Percentiles rank a stretch among this genome's conserved stretches.
These are phyloP conservation scores for Poecile montanus DNA, from an alignment of 2,797 vertebrate species.

Conservation along the genomic window DNA sequence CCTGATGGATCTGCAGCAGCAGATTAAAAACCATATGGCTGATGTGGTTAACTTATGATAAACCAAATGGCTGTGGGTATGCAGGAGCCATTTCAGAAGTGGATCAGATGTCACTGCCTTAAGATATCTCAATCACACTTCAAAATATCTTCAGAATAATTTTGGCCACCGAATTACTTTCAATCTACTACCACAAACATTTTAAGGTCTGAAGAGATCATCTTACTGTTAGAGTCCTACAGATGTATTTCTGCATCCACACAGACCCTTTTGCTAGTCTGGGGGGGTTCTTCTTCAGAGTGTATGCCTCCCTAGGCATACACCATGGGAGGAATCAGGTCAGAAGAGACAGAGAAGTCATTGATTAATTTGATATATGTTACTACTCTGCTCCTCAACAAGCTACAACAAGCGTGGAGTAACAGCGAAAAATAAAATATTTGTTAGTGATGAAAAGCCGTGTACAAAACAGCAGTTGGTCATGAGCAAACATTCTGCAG, in stretches of 20 bases:
- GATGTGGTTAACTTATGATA: background rate
- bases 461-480: constrained; percentile 48
- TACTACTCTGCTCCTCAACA: background rate
- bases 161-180: background rate
- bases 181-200: background rate
- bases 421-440: constrained; percentile 36
- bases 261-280: background rate
- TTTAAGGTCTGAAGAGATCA: background rate
- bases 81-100: constrained; percentile 1
- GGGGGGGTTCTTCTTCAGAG: background rate
- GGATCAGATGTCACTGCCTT: background rate
- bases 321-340: background rate
- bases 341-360: background rate
- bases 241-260: background rate
- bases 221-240: background rate
- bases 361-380: background rate
- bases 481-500: constrained; percentile 40
- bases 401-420: background rate
- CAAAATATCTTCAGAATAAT: background rate
- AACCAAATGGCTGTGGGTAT: background rate
- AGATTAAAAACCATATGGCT: constrained; percentile 12
- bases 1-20: background rate
- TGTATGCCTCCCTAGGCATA: background rate
- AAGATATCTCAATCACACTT: background rate
- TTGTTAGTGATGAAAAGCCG: background rate